Percentiles rank a stretch among this genome's conserved stretches.
Evolutionary conservation across 2,797 vertebrate species (phyloP).

Genomic region (Peromyscus melanophrys): DNA sequence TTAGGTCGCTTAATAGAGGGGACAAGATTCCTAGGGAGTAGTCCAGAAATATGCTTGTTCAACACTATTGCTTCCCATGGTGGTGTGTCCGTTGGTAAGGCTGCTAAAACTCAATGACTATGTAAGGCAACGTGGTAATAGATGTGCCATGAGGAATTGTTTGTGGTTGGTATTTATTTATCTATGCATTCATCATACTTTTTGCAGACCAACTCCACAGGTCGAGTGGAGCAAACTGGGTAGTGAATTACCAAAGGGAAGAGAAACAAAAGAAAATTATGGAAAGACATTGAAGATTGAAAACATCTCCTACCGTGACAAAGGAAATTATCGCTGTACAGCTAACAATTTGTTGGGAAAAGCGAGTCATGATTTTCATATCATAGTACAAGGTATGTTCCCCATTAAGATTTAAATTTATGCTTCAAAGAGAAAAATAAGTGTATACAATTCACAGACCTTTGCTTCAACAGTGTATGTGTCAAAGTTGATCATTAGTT

Average conservation of each 20-base stretch:
- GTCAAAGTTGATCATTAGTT: background rate
- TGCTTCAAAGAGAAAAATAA: background rate
- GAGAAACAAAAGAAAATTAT: slow-evolving; percentile 90
- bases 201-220: slow-evolving; percentile 94
- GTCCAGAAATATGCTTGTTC: background rate
- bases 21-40: background rate
- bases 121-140: fast-evolving
- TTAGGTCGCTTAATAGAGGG: background rate
- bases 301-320: slow-evolving; percentile 90
- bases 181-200: background rate
- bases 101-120: background rate
- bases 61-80: too few species aligned
- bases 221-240: slow-evolving; percentile 94
- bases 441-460: fast-evolving
- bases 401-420: background rate
- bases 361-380: slow-evolving; percentile 91
- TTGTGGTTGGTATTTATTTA: background rate
- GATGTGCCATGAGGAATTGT: background rate
- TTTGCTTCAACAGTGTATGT: background rate
- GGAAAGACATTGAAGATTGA: slow-evolving; percentile 93
- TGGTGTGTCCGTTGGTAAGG: background rate
- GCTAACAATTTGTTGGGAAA: slow-evolving; percentile 93
- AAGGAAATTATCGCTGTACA: slow-evolving; percentile 94
- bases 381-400: slow-evolving; percentile 94
- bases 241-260: slow-evolving; percentile 87